Evolutionary conservation across 2,888 invertebrate genomes (phyloP), one percentile per base, ranked within the genome.

Genomic region (Phengaris alcon): DNA sequence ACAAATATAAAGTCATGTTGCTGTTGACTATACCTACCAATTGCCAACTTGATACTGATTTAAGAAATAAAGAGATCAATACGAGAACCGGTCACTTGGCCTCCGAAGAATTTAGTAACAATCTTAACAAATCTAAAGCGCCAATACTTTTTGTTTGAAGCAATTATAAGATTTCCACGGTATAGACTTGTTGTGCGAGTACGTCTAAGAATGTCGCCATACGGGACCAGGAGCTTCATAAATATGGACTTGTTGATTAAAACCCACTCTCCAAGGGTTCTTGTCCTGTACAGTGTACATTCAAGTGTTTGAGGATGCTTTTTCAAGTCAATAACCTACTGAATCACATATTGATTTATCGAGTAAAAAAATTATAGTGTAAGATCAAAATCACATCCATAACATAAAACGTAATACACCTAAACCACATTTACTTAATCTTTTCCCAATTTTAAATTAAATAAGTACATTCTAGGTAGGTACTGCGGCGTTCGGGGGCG

Each of bases 221-320:
- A 84, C 89, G 83, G 80, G 88, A 84, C 83, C 78, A 78, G 79
- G 83, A 77, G 83, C 86, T 88, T 90, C 87, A 90, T 91, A 91
- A 90, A 91, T 91, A 92, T 92, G 91, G 87, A 90, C 86, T 81
- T 85, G 83, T 85, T 85, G 88, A 89, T 91, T 90, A 90, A 89
- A 88, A 86, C 82, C 83, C 84, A 82, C 84, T 82, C 82, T 64
- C 35, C 64, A 35, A 64, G 64, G 64, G 59, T 59, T 59, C 22
- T 59, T 59, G 10, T 59, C 59, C 59, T 22, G 48, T 78, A 81
- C 8, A 35, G 35, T 74, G 59, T 69, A 51, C 70, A 46, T 69
- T 70, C 70, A 70, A 70, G 70, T 10, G 51, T 52, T 52, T 52
- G 13, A 22, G 72, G 46, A 13, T 35, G 64, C 10, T 51, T 15